Percentiles rank a stretch among this genome's conserved stretches.
phyloP scores from a whole-genome alignment of 1,140 invertebrate genomes.

The Teleogryllus occipitalis region DNA sequence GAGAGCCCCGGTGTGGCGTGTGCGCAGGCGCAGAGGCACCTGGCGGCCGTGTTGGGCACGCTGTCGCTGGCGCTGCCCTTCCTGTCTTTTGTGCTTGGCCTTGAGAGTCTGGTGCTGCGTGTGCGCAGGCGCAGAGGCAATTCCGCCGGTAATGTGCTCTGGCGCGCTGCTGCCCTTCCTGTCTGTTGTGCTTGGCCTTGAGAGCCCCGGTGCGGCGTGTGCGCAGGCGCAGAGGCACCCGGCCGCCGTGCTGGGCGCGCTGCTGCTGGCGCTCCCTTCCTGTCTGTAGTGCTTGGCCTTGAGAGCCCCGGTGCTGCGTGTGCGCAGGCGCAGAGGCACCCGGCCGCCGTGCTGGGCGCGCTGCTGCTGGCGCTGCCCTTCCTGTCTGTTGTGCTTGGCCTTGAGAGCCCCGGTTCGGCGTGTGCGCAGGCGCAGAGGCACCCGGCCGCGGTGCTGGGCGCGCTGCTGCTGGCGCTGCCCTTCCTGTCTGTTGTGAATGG shows the following conservation, averaged over 20 bases:
- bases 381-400: too few species aligned
- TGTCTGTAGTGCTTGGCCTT: too few species aligned
- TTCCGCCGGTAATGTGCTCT: conserved; percentile 48
- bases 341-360: conserved; percentile 51
- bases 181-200: conserved; percentile 48
- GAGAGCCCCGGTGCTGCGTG: neutral
- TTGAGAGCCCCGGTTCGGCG: too few species aligned
- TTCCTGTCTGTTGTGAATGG: conserved; percentile 64
- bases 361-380: conserved; percentile 59
- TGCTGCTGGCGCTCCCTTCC: too few species aligned
- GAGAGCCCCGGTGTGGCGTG: conserved; percentile 29
- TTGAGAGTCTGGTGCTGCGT: neutral
- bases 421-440: conserved; percentile 50
- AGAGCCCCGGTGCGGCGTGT: too few species aligned
- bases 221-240: too few species aligned
- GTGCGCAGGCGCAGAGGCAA: conserved; percentile 51
- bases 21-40: conserved; percentile 54
- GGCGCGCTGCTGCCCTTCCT: conserved; percentile 68
- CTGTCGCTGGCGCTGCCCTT: conserved; percentile 68
- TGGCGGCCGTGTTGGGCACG: conserved; percentile 51
- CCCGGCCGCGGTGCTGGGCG: conserved; percentile 50
- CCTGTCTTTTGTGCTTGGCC: conserved; percentile 34
- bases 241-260: too few species aligned
- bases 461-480: conserved; percentile 61
- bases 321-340: conserved; percentile 54